Evolutionary conservation across 2,888 invertebrate species (phyloP).

Genomic region (Cyaniris semiargus): DNA sequence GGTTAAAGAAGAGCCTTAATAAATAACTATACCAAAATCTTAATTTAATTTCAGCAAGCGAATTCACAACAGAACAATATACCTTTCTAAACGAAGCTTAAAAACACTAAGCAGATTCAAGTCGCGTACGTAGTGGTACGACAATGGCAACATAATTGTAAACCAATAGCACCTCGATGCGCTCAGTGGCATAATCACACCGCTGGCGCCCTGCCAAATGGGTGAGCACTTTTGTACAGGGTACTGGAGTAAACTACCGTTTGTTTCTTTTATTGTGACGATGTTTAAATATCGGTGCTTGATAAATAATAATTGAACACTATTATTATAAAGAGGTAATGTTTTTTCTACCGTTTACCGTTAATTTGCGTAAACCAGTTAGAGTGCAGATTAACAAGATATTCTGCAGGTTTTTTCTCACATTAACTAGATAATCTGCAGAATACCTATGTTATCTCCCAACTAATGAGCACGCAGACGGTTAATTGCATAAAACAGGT

Average conservation of each 20-base stretch:
- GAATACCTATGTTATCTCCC: too few species aligned
- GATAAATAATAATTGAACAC: neutral
- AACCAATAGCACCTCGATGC: constrained; percentile 19
- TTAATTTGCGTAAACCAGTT: too few species aligned
- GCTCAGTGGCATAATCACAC: constrained; percentile 9
- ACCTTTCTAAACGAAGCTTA: neutral
- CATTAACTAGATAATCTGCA: too few species aligned
- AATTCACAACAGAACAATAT: neutral
- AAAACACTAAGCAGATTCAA: neutral
- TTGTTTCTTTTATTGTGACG: neutral
- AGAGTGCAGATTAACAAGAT: too few species aligned
- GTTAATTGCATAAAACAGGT: too few species aligned
- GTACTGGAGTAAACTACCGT: neutral
- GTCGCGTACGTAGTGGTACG: constrained; percentile 3
- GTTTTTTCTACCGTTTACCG: too few species aligned
- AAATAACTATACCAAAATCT: too few species aligned
- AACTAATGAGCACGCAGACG: too few species aligned
- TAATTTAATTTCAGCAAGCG: neutral
- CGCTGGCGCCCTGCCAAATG: constrained; percentile 8
- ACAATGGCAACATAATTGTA: constrained; percentile 16
- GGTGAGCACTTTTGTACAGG: constrained; percentile 3
- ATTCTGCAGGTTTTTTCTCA: too few species aligned
- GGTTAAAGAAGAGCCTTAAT: too few species aligned
- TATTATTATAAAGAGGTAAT: too few species aligned
- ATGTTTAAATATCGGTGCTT: neutral